Evolutionary conservation across 2,888 invertebrate genomes (phyloP).

Genomic region (Halictus quadricinctus): DNA sequence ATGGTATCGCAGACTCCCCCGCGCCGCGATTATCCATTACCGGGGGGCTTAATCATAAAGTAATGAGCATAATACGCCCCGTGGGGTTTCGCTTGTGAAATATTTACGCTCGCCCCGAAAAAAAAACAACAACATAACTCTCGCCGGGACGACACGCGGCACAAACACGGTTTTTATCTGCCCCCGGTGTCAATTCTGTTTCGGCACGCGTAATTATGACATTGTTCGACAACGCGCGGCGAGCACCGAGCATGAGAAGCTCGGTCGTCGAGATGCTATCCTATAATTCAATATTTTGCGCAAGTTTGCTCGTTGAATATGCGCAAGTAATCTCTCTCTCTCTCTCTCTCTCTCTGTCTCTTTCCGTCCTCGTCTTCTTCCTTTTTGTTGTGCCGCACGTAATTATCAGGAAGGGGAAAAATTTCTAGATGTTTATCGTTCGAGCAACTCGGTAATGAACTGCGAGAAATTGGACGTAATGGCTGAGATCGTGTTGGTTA

Average conservation of each 20-base stretch:
- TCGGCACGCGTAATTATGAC: constrained; percentile 1
- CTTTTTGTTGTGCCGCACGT: background rate
- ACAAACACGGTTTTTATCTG: constrained; percentile 7
- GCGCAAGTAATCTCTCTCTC: background rate
- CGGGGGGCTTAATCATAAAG: constrained; percentile 40
- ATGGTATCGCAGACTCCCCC: constrained; percentile 31
- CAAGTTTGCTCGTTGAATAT: constrained; percentile 12
- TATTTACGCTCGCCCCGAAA: constrained; percentile 19
- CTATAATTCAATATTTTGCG: constrained; percentile 16
- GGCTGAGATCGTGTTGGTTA: background rate
- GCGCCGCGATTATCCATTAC: constrained; percentile 51
- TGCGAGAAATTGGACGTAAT: constrained; percentile 8
- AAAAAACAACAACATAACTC: background rate
- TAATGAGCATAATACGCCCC: constrained; percentile 41
- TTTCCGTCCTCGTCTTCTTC: background rate
- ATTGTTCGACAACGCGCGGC: constrained; percentile 9
- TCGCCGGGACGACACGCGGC: background rate
- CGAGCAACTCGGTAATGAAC: background rate
- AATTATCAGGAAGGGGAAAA: background rate
- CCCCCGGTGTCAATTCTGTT: background rate
- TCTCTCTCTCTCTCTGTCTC: background rate
- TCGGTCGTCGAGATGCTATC: background rate
- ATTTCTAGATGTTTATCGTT: background rate
- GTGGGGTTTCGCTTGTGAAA: constrained; percentile 39
- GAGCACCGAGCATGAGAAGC: constrained; percentile 2